These are phyloP conservation scores for Physocephala rufipes DNA, from an alignment of 2,888 invertebrate species.

Conservation along the genomic window DNA sequence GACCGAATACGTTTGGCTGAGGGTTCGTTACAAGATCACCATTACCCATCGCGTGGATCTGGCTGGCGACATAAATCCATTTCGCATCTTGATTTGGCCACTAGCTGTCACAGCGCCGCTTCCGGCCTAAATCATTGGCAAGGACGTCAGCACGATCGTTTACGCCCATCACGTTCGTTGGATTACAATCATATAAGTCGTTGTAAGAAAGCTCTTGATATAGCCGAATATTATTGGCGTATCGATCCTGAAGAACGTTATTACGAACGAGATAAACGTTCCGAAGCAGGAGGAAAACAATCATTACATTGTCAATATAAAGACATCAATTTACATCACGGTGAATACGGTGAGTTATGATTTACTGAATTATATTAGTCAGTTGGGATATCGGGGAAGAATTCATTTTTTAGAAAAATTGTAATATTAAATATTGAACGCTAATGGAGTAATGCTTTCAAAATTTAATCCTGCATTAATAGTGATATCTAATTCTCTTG, in stretches of 20 bases:
- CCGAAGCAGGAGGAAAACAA: slow-evolving; percentile 4
- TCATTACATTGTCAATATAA: slow-evolving; percentile 23
- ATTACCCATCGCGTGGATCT: slow-evolving; percentile 59
- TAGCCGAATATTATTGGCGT: slow-evolving; percentile 63
- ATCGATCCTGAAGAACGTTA: slow-evolving; percentile 60
- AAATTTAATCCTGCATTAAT: no score
- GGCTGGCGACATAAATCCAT: slow-evolving; percentile 66
- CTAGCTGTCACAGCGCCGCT: slow-evolving; percentile 61
- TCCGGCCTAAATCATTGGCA: slow-evolving; percentile 60
- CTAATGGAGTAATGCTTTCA: no score
- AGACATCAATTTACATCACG: slow-evolving; percentile 21
- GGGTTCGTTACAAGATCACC: slow-evolving; percentile 53
- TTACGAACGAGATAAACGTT: slow-evolving; percentile 5
- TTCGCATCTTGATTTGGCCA: slow-evolving; percentile 69
- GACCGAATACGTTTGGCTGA: slow-evolving; percentile 65
- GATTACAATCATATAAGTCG: slow-evolving; percentile 59
- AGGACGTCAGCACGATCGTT: slow-evolving; percentile 52
- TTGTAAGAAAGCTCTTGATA: slow-evolving; percentile 60
- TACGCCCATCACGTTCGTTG: slow-evolving; percentile 62
- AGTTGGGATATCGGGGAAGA: neutral
- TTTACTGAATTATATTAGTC: neutral
- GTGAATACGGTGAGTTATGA: slow-evolving; percentile 38
- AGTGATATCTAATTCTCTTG: no score
- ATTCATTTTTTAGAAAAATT: no score
- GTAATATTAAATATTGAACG: no score